phyloP scores from a whole-genome alignment of 2,888 invertebrate species.

The Rhagium mordax region DNA sequence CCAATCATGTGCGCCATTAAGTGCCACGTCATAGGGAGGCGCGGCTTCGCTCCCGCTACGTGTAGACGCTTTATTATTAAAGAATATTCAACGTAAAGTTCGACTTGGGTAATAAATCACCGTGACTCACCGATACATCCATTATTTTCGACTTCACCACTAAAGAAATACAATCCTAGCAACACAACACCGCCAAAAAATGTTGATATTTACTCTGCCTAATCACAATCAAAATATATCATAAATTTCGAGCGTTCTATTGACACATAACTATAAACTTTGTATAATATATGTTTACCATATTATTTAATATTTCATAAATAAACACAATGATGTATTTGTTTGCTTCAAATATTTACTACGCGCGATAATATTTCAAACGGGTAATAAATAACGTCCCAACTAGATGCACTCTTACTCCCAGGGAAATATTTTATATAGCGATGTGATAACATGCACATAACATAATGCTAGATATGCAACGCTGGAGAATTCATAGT shows the following conservation, averaged over 20 bases:
- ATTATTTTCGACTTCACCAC: too few species aligned
- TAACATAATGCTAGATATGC: neutral
- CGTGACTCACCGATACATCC: too few species aligned
- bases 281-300: constrained; percentile 3
- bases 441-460: neutral
- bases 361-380: neutral
- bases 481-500: neutral
- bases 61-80: too few species aligned
- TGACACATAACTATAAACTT: constrained; percentile 7
- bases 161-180: neutral
- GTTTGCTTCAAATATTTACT: constrained; percentile 11
- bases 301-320: constrained; percentile 8
- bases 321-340: constrained; percentile 3
- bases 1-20: too few species aligned
- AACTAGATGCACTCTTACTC: neutral
- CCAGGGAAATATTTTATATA: neutral
- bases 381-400: neutral
- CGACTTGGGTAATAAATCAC: too few species aligned
- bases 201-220: neutral
- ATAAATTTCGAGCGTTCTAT: neutral
- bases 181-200: neutral
- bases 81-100: too few species aligned
- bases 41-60: too few species aligned
- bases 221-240: neutral
- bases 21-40: too few species aligned